Evolutionary conservation across 2,113 vertebrate species (phyloP), one percentile per base, ranked within the genome.

Genomic region (Opisthocomus hoazin): DNA sequence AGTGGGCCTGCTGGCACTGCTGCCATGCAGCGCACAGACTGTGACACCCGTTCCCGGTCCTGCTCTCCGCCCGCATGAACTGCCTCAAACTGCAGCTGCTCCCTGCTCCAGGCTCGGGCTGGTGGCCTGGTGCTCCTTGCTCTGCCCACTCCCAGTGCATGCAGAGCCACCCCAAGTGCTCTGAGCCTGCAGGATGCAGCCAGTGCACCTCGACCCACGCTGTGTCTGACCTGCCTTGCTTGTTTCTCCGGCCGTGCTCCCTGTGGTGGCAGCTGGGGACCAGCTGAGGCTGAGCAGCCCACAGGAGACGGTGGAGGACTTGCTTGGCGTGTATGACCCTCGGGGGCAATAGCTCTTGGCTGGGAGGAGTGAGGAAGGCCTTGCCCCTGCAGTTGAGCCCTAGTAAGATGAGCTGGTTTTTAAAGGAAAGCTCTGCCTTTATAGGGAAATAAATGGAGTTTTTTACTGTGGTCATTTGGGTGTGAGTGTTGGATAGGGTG

Each of bases 401-500:
- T 16, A 63, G 68, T 56, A 39, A 68, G 58, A 84, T 0, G 2
- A 82, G 70, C 65, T 94, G 77, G 7, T 95, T 96, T 96, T 94
- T 94, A 76, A 84, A 61, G 39, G 83, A 91, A 92, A 92, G 26
- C 77, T 84, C 77, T 84, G 81, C 53, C 91, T 92, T 96, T 93
- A 66, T 76, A 95, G 66, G 58, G 45, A 90, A 95, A 96, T 96
- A 97, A 95, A 97, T 30, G 5, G 41, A 88, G 8, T 69, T 80
- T 93, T 95, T 88, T 87, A 94, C 57, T 64, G 20, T 75, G 89
- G 56, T 75, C 9, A 20, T 32, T 36, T 30, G 69, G 17, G 26
- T 88, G 69, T 58, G 79, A 73, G 43, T 79, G 48, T 20, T 73
- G 61, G 11, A 32, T 50, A 29, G 12, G 27, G 23, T 1, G 4